phyloP scores from a whole-genome alignment of 92 coral and sea anemone species.

The Actinostola sp. region DNA sequence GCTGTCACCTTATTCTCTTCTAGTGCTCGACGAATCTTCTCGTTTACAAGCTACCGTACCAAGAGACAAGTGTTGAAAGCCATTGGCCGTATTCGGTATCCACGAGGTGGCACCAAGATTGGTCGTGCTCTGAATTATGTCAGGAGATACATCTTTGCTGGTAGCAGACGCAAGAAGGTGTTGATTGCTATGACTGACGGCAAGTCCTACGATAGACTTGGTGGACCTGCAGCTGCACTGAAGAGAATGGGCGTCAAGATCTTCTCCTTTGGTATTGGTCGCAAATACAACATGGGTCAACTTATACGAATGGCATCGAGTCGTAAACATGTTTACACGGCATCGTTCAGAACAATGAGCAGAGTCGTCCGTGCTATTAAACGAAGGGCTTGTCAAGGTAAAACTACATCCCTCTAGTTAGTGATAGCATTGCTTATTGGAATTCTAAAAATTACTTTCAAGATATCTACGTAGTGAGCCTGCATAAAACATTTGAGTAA shows the following conservation, averaged over 20 bases:
- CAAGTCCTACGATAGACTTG: conserved; percentile 61
- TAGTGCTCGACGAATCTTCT: conserved; percentile 52
- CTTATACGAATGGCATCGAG: conserved; percentile 64
- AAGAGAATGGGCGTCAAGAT: conserved; percentile 48
- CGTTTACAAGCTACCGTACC: conserved; percentile 45
- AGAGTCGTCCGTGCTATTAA: conserved; percentile 63
- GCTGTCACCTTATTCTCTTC: conserved; percentile 60
- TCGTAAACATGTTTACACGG: conserved; percentile 55
- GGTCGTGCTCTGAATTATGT: conserved; percentile 66
- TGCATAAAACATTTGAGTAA: too few relatives aligned
- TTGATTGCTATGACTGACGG: conserved; percentile 75
- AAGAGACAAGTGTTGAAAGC: conserved; percentile 54
- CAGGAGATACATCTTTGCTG: conserved; percentile 44
- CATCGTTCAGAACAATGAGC: conserved; percentile 56
- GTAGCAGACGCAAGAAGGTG: conserved; percentile 41
- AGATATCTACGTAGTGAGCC: too few relatives aligned
- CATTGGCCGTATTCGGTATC: conserved; percentile 69
- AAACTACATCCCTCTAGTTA: background rate
- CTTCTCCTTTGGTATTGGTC: conserved; percentile 69
- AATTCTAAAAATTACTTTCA: too few relatives aligned
- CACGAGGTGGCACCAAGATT: conserved; percentile 77
- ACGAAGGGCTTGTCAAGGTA: conserved; percentile 63
- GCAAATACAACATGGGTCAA: conserved; percentile 43
- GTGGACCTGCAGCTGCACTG: conserved; percentile 55
- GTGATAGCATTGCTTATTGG: too few relatives aligned